Evolutionary conservation across 2,113 vertebrate genomes (phyloP).

Genomic region (Globicephala melas): DNA sequence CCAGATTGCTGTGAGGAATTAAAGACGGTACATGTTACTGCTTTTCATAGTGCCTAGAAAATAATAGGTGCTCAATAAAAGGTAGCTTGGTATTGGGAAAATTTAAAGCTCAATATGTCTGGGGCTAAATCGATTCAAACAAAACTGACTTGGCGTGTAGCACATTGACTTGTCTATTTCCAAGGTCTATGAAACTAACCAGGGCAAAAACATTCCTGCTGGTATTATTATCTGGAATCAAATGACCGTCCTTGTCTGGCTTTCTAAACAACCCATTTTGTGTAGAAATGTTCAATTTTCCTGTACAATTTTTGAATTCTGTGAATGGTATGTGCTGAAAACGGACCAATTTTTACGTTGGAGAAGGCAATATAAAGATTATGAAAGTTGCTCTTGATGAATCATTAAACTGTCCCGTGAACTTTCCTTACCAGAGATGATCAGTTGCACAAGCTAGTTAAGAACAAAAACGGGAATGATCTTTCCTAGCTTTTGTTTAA

Average conservation of each 20-base stretch:
- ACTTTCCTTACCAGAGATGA: slow-evolving; percentile 27
- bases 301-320: neutral
- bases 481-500: slow-evolving; percentile 19
- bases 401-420: slow-evolving; percentile 47
- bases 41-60: neutral
- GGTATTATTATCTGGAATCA: slow-evolving; percentile 12
- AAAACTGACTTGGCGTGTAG: neutral
- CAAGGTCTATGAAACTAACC: slow-evolving; percentile 24
- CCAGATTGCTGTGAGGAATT: neutral
- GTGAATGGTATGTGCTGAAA: neutral
- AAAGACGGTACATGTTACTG: neutral
- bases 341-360: slow-evolving; percentile 5
- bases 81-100: neutral
- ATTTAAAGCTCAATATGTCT: neutral
- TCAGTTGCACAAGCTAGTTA: slow-evolving; percentile 46
- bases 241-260: neutral
- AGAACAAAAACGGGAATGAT: neutral
- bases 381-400: slow-evolving; percentile 36
- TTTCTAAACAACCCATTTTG: slow-evolving; percentile 16
- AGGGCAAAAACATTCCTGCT: slow-evolving; percentile 20
- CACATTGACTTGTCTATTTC: neutral
- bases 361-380: slow-evolving; percentile 31
- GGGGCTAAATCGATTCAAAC: neutral
- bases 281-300: neutral
- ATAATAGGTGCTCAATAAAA: neutral